Percentiles rank a stretch among this genome's conserved stretches.
Conservation (phyloP, 2,797 vertebrate genomes). For the Hylomyscus alleni region DNA sequence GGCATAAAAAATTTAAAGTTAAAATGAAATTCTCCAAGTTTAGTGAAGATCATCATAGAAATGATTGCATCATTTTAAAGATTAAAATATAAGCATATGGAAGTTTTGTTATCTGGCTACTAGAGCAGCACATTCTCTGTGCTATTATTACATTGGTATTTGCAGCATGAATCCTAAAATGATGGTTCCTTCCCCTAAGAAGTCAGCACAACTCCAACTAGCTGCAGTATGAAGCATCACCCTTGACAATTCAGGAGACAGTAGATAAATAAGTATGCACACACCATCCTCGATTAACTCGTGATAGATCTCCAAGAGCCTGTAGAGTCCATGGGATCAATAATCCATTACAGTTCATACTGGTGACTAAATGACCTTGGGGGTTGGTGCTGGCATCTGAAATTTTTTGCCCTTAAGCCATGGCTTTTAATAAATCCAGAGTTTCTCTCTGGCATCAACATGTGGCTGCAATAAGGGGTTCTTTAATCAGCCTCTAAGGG, state of each 20-base stretch:
- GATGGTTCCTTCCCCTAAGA: conserved; percentile 29
- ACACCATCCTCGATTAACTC: conserved; percentile 79
- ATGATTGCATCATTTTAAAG: conserved; percentile 36
- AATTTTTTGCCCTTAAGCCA: conserved; percentile 72
- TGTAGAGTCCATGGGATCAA: conserved; percentile 70
- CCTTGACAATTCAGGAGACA: conserved; percentile 50
- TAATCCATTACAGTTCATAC: conserved; percentile 74
- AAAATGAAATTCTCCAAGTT: conserved; percentile 57
- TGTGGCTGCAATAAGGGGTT: conserved; percentile 10
- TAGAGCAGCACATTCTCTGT: background rate
- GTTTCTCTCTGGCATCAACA: conserved; percentile 5
- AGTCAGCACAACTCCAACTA: conserved; percentile 22
- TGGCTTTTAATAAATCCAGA: conserved; percentile 66
- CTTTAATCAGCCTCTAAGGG: background rate
- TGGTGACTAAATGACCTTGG: conserved; percentile 64
- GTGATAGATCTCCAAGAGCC: conserved; percentile 41
- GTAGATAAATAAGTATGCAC: conserved; percentile 59
- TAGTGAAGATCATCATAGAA: conserved; percentile 42
- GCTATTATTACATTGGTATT: conserved; percentile 66
- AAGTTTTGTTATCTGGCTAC: background rate
- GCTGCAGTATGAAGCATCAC: conserved; percentile 60
- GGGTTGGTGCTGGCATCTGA: conserved; percentile 33
- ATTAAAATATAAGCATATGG: conserved; percentile 51
- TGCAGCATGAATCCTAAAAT: conserved; percentile 63
- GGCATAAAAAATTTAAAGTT: conserved; percentile 36